Evolutionary conservation across 2,113 vertebrate species (phyloP).

Genomic region (Vulpes lagopus): DNA sequence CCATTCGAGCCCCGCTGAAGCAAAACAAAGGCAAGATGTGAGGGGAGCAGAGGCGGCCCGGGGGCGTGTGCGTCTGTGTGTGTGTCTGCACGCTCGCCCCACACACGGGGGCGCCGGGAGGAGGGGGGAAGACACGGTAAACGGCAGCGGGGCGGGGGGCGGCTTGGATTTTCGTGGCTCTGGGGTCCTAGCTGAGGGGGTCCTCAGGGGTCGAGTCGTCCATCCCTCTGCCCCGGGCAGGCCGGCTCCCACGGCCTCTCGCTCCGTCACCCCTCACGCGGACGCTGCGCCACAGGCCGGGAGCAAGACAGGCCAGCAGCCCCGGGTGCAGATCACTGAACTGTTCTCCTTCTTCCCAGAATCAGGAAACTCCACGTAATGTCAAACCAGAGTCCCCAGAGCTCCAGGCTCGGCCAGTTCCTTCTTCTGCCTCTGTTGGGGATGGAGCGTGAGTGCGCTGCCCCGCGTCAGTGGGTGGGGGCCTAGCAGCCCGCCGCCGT

Average conservation of each 20-base stretch:
- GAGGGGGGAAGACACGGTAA: background rate
- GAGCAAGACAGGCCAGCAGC: background rate
- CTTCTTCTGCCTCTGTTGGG: background rate
- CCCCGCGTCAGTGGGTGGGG: background rate
- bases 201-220: background rate
- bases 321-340: background rate
- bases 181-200: background rate
- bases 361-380: background rate
- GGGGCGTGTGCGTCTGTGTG: slow-evolving; percentile 52
- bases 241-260: background rate
- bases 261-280: background rate
- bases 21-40: slow-evolving; percentile 62
- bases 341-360: background rate
- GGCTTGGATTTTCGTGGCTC: background rate
- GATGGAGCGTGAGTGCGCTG: rapidly evolving
- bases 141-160: background rate
- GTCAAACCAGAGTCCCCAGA: background rate
- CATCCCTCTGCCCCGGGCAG: background rate
- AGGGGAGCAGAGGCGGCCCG: slow-evolving; percentile 68
- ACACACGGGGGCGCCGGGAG: background rate
- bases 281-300: background rate
- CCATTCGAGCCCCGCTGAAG: slow-evolving; percentile 63
- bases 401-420: background rate
- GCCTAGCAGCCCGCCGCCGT: background rate
- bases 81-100: background rate